A percentile compares a stretch with the other conserved stretches of the same genome.
These are phyloP conservation scores for Acanthopagrus latus DNA, from an alignment of 2,797 vertebrate genomes.

Conservation along the genomic window DNA sequence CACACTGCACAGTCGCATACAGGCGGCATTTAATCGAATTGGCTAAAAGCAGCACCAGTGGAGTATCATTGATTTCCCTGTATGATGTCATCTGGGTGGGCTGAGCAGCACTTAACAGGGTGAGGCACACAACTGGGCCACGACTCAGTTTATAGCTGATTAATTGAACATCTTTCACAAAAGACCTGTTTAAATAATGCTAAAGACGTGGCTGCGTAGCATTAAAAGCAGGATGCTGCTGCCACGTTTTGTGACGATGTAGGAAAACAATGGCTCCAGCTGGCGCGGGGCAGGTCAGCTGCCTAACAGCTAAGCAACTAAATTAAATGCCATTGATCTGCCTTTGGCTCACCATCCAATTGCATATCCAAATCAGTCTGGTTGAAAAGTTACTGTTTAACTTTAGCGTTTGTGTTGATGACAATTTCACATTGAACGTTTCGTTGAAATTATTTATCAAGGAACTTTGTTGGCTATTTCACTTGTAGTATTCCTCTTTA, in stretches of 20 bases:
- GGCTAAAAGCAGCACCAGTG: constrained; percentile 15
- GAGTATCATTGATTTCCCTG: constrained; percentile 47
- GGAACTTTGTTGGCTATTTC: no score
- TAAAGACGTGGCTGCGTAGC: not conserved
- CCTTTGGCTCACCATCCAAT: not conserved
- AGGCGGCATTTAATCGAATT: not conserved
- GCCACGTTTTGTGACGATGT: not conserved
- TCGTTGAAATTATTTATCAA: no score
- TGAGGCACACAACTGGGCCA: not conserved
- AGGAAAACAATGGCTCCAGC: not conserved
- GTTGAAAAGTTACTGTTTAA: no score
- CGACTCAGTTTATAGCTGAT: not conserved
- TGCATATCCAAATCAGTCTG: constrained; percentile 4
- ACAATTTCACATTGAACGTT: no score
- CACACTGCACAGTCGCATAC: not conserved
- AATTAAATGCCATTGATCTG: constrained; percentile 24
- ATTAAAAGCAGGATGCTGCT: not conserved
- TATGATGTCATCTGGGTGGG: constrained; percentile 54
- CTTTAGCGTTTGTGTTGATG: no score
- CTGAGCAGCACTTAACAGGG: constrained; percentile 15
- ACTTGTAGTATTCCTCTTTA: no score
- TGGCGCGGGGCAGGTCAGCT: not conserved
- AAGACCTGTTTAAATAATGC: not conserved
- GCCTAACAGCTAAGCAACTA: not conserved
- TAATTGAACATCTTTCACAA: not conserved